Conservation (phyloP, 1,140 invertebrate genomes). For the Philopotamus ludificatus region DNA sequence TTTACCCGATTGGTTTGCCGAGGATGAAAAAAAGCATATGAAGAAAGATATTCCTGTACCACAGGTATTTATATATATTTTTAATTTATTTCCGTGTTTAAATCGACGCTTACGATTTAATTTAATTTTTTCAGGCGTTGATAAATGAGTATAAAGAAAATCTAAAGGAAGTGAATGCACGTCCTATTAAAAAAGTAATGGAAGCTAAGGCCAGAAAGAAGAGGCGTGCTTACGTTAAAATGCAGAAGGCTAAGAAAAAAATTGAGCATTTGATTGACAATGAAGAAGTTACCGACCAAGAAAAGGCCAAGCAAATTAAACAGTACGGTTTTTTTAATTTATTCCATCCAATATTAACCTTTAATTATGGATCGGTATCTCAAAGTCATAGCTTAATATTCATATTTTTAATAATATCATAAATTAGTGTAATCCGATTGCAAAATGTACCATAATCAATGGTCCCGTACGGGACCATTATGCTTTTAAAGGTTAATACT, state of each 20-base stretch:
- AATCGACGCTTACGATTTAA: background rate
- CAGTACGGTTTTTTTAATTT: constrained; percentile 60
- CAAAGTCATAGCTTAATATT: background rate
- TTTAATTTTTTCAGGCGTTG: constrained; percentile 56
- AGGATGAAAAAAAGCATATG: constrained; percentile 93
- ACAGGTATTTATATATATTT: constrained; percentile 55
- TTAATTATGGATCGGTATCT: too few species aligned
- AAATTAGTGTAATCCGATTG: too few species aligned
- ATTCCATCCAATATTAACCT: background rate
- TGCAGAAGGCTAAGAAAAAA: constrained; percentile 95
- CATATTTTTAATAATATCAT: too few species aligned
- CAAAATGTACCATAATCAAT: too few species aligned
- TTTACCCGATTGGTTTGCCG: constrained; percentile 94
- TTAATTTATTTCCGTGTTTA: background rate
- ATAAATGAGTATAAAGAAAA: constrained; percentile 72
- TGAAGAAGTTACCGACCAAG: constrained; percentile 82
- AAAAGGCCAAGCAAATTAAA: constrained; percentile 90
- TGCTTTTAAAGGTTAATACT: too few species aligned
- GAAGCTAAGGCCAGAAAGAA: constrained; percentile 98
- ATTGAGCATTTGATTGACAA: constrained; percentile 90
- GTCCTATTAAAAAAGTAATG: constrained; percentile 97
- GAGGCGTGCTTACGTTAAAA: constrained; percentile 76
- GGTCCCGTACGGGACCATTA: too few species aligned
- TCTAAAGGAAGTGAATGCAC: constrained; percentile 84
- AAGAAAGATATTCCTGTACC: constrained; percentile 74